These are phyloP conservation scores for Gallirallus australis DNA, from an alignment of 2,797 vertebrate genomes.

Conservation along the genomic window DNA sequence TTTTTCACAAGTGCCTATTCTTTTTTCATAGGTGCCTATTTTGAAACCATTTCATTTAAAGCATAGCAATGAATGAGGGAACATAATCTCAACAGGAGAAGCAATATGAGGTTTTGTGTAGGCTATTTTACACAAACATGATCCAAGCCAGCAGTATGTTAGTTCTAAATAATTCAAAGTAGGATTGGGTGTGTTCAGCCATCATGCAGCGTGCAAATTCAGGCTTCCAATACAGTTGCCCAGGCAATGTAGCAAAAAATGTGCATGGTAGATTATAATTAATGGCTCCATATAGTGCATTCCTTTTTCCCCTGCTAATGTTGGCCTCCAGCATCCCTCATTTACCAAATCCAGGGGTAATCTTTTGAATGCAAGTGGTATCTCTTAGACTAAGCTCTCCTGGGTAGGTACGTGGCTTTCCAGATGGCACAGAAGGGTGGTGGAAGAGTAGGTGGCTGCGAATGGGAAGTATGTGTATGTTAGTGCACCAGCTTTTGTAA, in stretches of 20 bases:
- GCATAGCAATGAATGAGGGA: background rate
- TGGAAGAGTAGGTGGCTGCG: background rate
- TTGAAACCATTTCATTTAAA: background rate
- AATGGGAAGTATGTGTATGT: background rate
- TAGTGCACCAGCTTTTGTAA: background rate
- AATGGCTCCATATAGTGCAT: background rate
- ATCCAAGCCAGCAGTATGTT: background rate
- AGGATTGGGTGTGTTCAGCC: background rate
- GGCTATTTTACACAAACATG: background rate
- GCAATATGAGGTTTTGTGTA: background rate
- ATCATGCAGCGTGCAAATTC: background rate
- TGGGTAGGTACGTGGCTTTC: background rate
- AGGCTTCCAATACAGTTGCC: background rate
- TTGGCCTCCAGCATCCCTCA: background rate
- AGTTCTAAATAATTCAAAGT: background rate
- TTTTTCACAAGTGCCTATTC: background rate
- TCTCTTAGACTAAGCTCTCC: background rate
- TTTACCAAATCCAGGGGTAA: background rate
- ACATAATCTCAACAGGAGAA: background rate
- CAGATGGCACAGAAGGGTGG: rapidly evolving
- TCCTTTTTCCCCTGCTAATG: background rate
- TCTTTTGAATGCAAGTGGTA: background rate
- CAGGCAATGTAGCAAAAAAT: background rate
- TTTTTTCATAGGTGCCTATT: background rate
- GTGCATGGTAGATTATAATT: background rate